Evolutionary conservation across 2,888 invertebrate genomes (phyloP).

Genomic region (Clepsis dumicolana): DNA sequence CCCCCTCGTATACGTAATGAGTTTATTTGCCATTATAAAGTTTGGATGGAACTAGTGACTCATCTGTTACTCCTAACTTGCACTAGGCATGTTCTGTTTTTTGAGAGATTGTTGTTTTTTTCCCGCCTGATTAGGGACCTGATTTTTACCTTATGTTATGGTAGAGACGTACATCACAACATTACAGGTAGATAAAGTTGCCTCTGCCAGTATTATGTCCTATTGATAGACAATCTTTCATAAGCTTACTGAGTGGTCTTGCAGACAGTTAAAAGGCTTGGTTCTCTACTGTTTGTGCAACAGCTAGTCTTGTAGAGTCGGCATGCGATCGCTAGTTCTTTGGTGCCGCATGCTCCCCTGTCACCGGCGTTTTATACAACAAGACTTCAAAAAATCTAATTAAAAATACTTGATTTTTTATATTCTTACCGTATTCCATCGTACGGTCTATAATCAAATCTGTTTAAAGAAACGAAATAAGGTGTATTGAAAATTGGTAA

Average conservation of each 20-base stretch:
- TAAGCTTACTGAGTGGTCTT: neutral
- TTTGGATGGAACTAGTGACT: constrained; percentile 27
- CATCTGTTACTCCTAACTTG: constrained; percentile 17
- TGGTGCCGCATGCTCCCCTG: neutral
- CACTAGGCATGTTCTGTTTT: constrained; percentile 7
- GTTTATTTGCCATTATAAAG: constrained; percentile 31
- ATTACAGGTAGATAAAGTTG: too few species aligned
- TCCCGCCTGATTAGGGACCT: too few species aligned
- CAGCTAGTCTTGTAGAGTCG: neutral
- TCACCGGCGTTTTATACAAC: neutral
- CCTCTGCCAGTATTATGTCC: neutral
- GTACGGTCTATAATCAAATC: neutral
- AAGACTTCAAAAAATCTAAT: neutral
- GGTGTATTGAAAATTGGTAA: constrained; percentile 1
- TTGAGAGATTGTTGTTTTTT: neutral
- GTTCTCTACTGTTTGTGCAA: neutral
- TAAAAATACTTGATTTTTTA: too few species aligned
- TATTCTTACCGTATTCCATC: too few species aligned
- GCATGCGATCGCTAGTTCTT: neutral
- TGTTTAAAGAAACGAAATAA: neutral
- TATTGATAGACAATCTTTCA: neutral
- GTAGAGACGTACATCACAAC: too few species aligned
- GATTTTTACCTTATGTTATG: too few species aligned
- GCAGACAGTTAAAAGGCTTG: too few species aligned
- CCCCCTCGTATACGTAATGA: constrained; percentile 33